Evolutionary conservation across 2,888 invertebrate species (phyloP).

Genomic region (Deilephila elpenor): DNA sequence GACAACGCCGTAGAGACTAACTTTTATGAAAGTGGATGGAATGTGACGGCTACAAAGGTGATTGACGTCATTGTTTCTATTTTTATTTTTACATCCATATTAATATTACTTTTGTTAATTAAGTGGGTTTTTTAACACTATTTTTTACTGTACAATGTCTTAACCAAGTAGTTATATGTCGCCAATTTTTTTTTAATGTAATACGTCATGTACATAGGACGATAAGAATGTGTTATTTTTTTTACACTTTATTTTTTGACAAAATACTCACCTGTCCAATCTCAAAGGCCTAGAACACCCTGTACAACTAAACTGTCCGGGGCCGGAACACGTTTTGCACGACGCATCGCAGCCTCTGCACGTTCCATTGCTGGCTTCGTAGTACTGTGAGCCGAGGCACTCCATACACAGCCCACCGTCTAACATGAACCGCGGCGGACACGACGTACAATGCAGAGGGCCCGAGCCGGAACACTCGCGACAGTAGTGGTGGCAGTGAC

Average conservation of each 20-base stretch:
- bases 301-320: slow-evolving; percentile 87
- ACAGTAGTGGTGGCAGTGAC: slow-evolving; percentile 95
- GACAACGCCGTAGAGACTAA: too few species aligned
- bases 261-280: slow-evolving; percentile 39
- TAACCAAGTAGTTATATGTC: too few species aligned
- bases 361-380: slow-evolving; percentile 87
- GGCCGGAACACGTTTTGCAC: slow-evolving; percentile 87
- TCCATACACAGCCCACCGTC: slow-evolving; percentile 91
- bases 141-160: too few species aligned
- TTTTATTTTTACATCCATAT: too few species aligned
- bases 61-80: background rate
- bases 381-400: slow-evolving; percentile 89
- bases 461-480: slow-evolving; percentile 93
- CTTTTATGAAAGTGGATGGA: background rate
- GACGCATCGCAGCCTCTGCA: slow-evolving; percentile 71
- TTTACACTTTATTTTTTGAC: background rate
- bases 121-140: too few species aligned
- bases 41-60: background rate
- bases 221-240: too few species aligned
- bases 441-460: slow-evolving; percentile 89
- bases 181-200: too few species aligned
- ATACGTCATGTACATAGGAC: too few species aligned
- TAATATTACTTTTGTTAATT: too few species aligned
- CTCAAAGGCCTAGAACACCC: slow-evolving; percentile 73
- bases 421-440: slow-evolving; percentile 89